phyloP scores from a whole-genome alignment of 2,888 invertebrate species.

The Microctonus brassicae region DNA sequence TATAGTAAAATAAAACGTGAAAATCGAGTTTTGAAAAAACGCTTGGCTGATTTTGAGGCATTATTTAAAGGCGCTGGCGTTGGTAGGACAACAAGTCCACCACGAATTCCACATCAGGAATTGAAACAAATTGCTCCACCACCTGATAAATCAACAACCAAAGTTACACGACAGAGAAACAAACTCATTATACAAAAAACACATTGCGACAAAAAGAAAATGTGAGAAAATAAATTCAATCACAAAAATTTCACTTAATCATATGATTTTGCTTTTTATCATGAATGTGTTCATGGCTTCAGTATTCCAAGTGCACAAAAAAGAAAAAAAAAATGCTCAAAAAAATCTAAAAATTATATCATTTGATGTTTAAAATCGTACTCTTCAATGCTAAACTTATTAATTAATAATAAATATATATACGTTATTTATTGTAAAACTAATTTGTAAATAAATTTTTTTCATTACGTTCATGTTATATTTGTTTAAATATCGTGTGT shows the following conservation, averaged over 20 bases:
- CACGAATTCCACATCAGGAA: constrained; percentile 75
- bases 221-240: constrained; percentile 38
- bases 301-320: background rate
- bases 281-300: background rate
- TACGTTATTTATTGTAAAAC: constrained; percentile 54
- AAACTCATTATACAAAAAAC: constrained; percentile 85
- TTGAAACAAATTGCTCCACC: constrained; percentile 57
- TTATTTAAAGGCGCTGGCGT: constrained; percentile 54
- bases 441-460: constrained; percentile 56
- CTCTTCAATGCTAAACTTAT: background rate
- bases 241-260: background rate
- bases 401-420: background rate
- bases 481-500: background rate
- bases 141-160: constrained; percentile 77
- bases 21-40: constrained; percentile 60
- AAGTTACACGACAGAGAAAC: constrained; percentile 86
- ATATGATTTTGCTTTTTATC: background rate
- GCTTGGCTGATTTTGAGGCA: constrained; percentile 64
- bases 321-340: background rate
- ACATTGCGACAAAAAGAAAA: constrained; percentile 56
- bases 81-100: constrained; percentile 55
- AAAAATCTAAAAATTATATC: background rate
- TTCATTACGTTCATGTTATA: constrained; percentile 12
- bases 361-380: background rate
- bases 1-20: constrained; percentile 61